phyloP scores from a whole-genome alignment of 1,140 invertebrate species.

The Bursaphelenchus mucronatus region DNA sequence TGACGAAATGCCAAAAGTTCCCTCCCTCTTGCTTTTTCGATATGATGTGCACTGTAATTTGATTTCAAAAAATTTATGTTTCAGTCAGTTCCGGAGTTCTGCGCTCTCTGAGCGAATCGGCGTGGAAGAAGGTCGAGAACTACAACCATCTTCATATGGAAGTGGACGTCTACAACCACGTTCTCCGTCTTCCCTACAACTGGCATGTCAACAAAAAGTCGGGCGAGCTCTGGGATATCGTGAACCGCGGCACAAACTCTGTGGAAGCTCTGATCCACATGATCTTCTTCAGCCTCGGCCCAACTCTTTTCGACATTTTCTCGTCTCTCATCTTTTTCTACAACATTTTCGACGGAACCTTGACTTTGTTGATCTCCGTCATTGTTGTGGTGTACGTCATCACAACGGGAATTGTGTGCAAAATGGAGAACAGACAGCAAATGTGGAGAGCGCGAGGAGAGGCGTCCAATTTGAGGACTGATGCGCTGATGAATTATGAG shows the following conservation, averaged over 20 bases:
- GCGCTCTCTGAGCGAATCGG: too few relatives aligned
- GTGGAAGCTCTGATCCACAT: slow-evolving; percentile 65
- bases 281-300: slow-evolving; percentile 70
- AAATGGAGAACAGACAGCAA: slow-evolving; percentile 82
- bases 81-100: too few relatives aligned
- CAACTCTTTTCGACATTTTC: slow-evolving; percentile 84
- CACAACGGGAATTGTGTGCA: slow-evolving; percentile 66
- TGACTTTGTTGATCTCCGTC: slow-evolving; percentile 83
- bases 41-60: too few relatives aligned
- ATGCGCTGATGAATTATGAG: slow-evolving; percentile 94
- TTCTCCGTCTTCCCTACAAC: slow-evolving; percentile 62
- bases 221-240: slow-evolving; percentile 84
- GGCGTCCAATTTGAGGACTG: slow-evolving; percentile 80
- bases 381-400: slow-evolving; percentile 81
- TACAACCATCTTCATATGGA: slow-evolving; percentile 66
- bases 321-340: slow-evolving; percentile 87
- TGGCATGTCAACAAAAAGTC: slow-evolving; percentile 91
- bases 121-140: too few relatives aligned
- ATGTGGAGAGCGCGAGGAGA: slow-evolving; percentile 91
- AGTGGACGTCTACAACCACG: slow-evolving; percentile 59
- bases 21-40: too few relatives aligned
- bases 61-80: too few relatives aligned
- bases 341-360: slow-evolving; percentile 80
- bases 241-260: slow-evolving; percentile 89
- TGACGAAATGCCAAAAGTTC: too few relatives aligned